These are phyloP conservation scores for Blastobasis adustella DNA, from an alignment of 2,888 invertebrate genomes.

Conservation along the genomic window DNA sequence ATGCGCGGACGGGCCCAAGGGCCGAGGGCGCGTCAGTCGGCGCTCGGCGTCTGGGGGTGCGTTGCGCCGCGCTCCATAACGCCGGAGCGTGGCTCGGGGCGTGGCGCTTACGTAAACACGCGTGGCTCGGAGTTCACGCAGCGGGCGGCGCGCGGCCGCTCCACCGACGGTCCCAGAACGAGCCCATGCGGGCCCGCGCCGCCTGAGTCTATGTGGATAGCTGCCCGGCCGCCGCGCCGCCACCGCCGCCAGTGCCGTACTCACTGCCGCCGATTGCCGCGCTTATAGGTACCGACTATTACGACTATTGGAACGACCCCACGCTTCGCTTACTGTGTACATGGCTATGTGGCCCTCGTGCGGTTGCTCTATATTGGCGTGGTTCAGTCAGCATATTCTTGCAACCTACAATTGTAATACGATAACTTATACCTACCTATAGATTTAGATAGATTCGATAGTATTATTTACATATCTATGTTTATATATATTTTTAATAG, in stretches of 20 bases:
- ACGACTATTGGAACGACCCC: not conserved
- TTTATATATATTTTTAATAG: too few relatives aligned
- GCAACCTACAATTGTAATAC: too few relatives aligned
- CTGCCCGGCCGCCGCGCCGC: conserved; percentile 47
- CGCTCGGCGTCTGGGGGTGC: conserved; percentile 69
- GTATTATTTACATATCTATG: too few relatives aligned
- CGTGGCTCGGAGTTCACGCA: conserved; percentile 47
- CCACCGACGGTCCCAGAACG: conserved; percentile 64
- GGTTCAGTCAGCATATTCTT: too few relatives aligned
- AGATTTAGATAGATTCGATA: too few relatives aligned
- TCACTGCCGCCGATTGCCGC: conserved; percentile 54
- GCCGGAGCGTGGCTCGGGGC: conserved; percentile 72
- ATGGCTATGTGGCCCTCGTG: not conserved
- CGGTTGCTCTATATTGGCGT: too few relatives aligned
- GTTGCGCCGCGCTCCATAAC: conserved; percentile 69
- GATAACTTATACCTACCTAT: too few relatives aligned
- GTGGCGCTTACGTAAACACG: conserved; percentile 76
- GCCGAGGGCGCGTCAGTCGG: conserved; percentile 62
- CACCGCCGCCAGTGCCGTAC: conserved; percentile 55
- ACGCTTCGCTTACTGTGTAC: not conserved
- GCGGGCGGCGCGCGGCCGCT: conserved; percentile 61
- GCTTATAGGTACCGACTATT: conserved; percentile 57
- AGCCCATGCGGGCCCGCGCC: conserved; percentile 66
- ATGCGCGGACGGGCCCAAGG: conserved; percentile 48
- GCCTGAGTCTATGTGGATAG: conserved; percentile 60